These are phyloP conservation scores for Bryconaethiops microstoma DNA, from an alignment of 2,797 vertebrate species.

Conservation along the genomic window DNA sequence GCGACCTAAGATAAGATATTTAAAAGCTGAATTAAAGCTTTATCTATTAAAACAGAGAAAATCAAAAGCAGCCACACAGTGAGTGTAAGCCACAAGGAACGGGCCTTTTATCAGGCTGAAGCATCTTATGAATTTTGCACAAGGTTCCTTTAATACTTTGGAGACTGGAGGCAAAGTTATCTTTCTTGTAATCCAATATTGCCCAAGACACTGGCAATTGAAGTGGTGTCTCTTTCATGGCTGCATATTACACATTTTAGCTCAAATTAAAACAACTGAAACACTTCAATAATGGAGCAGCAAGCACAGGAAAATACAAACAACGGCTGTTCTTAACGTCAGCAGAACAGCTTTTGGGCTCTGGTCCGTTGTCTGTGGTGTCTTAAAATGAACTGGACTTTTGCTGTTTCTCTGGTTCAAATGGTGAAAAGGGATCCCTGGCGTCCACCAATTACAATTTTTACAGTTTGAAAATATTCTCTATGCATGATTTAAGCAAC, in stretches of 20 bases:
- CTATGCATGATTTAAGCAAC: conserved; percentile 10
- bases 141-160: background rate
- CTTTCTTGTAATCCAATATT: background rate
- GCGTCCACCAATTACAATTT: background rate
- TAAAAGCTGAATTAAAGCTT: background rate
- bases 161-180: background rate
- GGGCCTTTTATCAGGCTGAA: background rate
- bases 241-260: background rate
- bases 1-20: background rate
- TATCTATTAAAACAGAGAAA: background rate
- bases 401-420: background rate
- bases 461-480: background rate
- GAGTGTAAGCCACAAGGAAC: background rate
- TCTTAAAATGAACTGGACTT: background rate
- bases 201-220: background rate
- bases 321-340: background rate
- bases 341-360: background rate
- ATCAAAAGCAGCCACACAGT: background rate
- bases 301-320: background rate
- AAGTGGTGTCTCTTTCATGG: background rate
- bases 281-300: background rate
- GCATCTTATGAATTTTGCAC: background rate
- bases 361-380: background rate
- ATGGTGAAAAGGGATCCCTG: background rate
- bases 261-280: background rate